A percentile compares a stretch with the other conserved stretches of the same genome.
Evolutionary conservation across 2,113 vertebrate genomes (phyloP).

Genomic region (Grallaria varia): DNA sequence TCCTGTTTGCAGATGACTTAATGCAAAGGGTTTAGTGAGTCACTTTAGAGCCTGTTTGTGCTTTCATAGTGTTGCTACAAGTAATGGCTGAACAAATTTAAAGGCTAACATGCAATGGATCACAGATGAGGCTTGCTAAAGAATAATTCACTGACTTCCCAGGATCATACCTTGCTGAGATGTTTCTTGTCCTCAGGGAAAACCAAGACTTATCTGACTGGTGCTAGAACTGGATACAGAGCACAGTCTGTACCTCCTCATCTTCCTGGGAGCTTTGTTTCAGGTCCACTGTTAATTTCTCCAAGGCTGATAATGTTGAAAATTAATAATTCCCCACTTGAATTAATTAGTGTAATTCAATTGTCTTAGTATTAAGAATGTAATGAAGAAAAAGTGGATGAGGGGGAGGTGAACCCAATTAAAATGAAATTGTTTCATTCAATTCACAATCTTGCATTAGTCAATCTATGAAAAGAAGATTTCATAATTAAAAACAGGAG

Average conservation of each 20-base stretch:
- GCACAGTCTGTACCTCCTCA: neutral
- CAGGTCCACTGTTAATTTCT: conserved; percentile 15
- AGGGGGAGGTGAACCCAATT: conserved; percentile 27
- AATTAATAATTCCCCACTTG: conserved; percentile 52
- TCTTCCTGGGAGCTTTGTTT: conserved; percentile 11
- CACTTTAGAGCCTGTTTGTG: neutral
- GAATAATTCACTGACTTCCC: neutral
- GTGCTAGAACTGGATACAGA: neutral
- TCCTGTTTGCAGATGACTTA: neutral
- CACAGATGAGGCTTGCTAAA: neutral
- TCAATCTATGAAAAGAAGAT: neutral
- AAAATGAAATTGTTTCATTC: conserved; percentile 26
- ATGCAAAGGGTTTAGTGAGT: neutral
- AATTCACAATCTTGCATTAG: neutral
- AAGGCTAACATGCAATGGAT: neutral
- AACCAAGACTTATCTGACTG: neutral
- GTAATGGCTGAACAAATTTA: neutral
- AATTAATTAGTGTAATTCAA: conserved; percentile 53
- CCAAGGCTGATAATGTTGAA: neutral
- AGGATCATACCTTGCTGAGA: neutral
- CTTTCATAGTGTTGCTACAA: neutral
- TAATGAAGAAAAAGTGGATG: conserved; percentile 22
- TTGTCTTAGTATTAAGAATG: neutral
- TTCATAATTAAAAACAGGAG: neutral
- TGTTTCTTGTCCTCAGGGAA: neutral